Percentiles rank a stretch among this genome's conserved stretches.
phyloP scores from a whole-genome alignment of 2,888 invertebrate species.

The Melanchra persicariae region DNA sequence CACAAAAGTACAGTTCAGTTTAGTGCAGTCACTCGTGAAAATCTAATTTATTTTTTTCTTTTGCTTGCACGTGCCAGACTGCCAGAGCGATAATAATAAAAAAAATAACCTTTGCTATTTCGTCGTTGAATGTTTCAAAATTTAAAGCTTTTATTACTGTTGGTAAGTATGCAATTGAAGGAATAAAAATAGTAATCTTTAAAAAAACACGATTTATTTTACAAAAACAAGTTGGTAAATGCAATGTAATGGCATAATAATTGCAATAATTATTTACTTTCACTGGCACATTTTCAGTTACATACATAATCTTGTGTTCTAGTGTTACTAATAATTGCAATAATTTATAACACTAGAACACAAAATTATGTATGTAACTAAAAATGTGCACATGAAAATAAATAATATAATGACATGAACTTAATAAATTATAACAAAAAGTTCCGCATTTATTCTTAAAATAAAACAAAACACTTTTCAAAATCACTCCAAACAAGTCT shows the following conservation, averaged over 20 bases:
- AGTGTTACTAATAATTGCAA: slow-evolving; percentile 1
- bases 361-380: neutral
- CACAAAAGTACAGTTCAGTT: neutral
- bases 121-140: neutral
- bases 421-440: neutral
- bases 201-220: slow-evolving; percentile 21
- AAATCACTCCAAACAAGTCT: neutral
- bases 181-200: neutral
- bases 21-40: slow-evolving; percentile 6
- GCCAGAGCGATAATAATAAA: neutral
- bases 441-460: neutral
- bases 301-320: too few relatives aligned
- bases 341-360: slow-evolving; percentile 8
- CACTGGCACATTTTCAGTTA: too few relatives aligned
- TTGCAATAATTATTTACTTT: slow-evolving; percentile 14
- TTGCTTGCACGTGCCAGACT: slow-evolving; percentile 5
- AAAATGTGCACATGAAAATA: neutral
- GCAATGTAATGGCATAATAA: slow-evolving; percentile 26
- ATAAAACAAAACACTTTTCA: neutral
- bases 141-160: neutral
- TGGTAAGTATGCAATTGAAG: neutral
- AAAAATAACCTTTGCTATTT: neutral
- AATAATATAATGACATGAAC: neutral
- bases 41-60: neutral
- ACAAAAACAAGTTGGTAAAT: slow-evolving; percentile 34